These are phyloP conservation scores for Clusia tigrina DNA, from an alignment of 2,888 invertebrate genomes.

Conservation along the genomic window DNA sequence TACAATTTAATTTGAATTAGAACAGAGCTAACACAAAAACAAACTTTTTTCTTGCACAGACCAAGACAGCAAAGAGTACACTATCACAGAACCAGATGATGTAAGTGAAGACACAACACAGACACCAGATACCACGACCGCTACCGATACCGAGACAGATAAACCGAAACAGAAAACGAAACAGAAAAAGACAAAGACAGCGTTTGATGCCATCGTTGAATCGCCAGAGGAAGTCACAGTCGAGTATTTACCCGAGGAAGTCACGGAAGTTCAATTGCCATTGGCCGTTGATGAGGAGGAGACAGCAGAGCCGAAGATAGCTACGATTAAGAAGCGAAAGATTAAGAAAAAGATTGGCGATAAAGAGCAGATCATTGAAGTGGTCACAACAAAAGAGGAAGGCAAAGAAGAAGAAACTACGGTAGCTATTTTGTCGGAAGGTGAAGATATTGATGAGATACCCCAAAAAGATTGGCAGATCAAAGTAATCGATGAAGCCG, in stretches of 20 bases:
- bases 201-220: conserved; percentile 55
- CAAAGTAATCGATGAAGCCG: conserved; percentile 38
- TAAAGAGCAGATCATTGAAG: conserved; percentile 50
- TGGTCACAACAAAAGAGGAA: conserved; percentile 48
- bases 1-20: conserved; percentile 35
- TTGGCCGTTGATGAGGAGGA: conserved; percentile 39
- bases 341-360: conserved; percentile 53
- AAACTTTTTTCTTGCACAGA: conserved; percentile 55
- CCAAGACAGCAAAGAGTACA: conserved; percentile 61
- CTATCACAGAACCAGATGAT: conserved; percentile 64
- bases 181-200: conserved; percentile 49
- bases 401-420: conserved; percentile 52
- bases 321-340: conserved; percentile 50
- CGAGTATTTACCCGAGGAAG: conserved; percentile 51
- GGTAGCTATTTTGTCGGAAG: conserved; percentile 45
- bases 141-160: conserved; percentile 43
- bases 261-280: conserved; percentile 40
- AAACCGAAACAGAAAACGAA: conserved; percentile 49
- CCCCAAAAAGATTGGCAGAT: conserved; percentile 30
- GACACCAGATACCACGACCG: conserved; percentile 55
- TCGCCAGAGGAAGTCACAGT: conserved; percentile 50
- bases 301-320: conserved; percentile 41
- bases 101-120: conserved; percentile 60
- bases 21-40: conserved; percentile 49
- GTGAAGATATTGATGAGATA: conserved; percentile 41